Conservation (phyloP, 2,797 vertebrate species). For the Dermochelys coriacea region DNA sequence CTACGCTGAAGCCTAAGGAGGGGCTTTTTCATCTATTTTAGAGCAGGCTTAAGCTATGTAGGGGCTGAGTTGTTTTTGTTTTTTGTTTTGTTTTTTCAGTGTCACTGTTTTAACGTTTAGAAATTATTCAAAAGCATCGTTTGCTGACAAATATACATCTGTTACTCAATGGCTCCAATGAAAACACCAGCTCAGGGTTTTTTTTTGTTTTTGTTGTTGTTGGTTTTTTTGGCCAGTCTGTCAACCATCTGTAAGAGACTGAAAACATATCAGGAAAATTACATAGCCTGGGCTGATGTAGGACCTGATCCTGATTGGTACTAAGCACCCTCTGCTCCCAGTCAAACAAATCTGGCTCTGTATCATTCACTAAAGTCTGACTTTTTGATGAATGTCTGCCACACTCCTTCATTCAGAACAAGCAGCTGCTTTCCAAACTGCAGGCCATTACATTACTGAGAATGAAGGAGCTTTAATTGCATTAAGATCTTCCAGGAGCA, state of each 20-base stretch:
- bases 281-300: background rate
- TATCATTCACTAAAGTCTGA: background rate
- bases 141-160: background rate
- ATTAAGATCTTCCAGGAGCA: conserved; percentile 35
- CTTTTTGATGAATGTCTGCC: background rate
- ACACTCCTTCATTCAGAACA: background rate
- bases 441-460: background rate
- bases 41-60: background rate
- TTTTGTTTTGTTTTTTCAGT: background rate
- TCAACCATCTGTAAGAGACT: background rate
- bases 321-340: background rate
- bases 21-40: background rate
- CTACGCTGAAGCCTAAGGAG: background rate
- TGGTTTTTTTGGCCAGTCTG: background rate
- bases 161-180: background rate
- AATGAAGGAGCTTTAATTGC: conserved; percentile 40
- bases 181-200: background rate
- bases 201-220: too few relatives aligned
- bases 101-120: background rate
- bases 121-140: background rate
- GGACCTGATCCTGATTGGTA: background rate
- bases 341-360: background rate
- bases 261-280: background rate
- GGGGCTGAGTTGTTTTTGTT: background rate
- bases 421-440: conserved; percentile 36